Evolutionary conservation across 1,140 invertebrate species (phyloP).

Genomic region (Teleopsis dalmanni): DNA sequence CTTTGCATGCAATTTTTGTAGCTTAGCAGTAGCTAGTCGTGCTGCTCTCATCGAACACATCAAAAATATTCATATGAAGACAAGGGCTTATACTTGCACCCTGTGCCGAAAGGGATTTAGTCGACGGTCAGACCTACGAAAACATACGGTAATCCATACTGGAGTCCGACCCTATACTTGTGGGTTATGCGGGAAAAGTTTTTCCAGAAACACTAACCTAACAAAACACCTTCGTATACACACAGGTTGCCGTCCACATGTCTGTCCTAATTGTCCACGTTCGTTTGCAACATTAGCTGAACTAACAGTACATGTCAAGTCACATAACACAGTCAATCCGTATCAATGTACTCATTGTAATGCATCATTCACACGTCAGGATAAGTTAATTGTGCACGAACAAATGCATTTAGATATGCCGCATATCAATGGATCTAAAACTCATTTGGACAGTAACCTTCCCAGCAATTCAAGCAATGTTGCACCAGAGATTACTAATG

Average conservation of each 20-base stretch:
- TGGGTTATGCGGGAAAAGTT: conserved; percentile 59
- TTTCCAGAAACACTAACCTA: conserved; percentile 70
- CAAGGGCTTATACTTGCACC: conserved; percentile 57
- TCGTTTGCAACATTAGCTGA: conserved; percentile 65
- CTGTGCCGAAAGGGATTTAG: conserved; percentile 58
- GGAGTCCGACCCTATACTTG: conserved; percentile 61
- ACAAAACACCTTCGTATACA: conserved; percentile 76
- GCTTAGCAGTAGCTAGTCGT: conserved; percentile 49
- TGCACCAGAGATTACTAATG: background rate
- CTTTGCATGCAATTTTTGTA: conserved; percentile 53
- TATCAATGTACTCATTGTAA: conserved; percentile 60
- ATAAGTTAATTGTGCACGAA: conserved; percentile 55
- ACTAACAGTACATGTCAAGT: conserved; percentile 58
- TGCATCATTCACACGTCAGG: conserved; percentile 56
- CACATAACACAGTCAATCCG: conserved; percentile 64
- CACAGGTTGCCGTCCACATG: conserved; percentile 58
- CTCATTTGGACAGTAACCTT: conserved; percentile 22
- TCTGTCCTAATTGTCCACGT: conserved; percentile 64
- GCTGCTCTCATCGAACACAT: conserved; percentile 53
- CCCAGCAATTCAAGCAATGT: background rate
- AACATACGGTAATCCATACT: conserved; percentile 65
- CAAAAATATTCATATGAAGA: conserved; percentile 54
- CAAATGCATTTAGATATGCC: conserved; percentile 51
- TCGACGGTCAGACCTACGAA: conserved; percentile 55
- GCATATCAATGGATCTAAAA: too few species aligned